phyloP scores from a whole-genome alignment of 2,113 vertebrate species.

The Notarius quadriscutis region DNA sequence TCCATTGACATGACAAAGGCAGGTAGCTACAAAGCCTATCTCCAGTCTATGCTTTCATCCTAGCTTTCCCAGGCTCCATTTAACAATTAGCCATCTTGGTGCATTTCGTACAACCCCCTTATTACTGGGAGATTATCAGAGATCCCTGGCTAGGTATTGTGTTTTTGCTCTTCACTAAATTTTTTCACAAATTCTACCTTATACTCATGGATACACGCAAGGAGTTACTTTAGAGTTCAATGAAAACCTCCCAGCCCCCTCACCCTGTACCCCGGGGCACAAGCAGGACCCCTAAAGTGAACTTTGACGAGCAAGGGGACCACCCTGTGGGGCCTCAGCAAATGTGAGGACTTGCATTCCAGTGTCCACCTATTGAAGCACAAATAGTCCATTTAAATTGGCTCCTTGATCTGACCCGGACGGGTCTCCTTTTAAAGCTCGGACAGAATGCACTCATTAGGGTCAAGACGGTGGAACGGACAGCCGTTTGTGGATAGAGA shows the following conservation, averaged over 20 bases:
- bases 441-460: slow-evolving; percentile 52
- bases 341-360: slow-evolving; percentile 53
- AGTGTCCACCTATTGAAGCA: slow-evolving; percentile 58
- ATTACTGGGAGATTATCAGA: slow-evolving; percentile 1
- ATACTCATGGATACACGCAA: slow-evolving; percentile 19
- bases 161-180: neutral
- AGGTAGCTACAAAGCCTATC: slow-evolving; percentile 31
- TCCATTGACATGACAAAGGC: slow-evolving; percentile 34
- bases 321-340: slow-evolving; percentile 53
- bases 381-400: slow-evolving; percentile 61
- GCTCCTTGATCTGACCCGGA: slow-evolving; percentile 39
- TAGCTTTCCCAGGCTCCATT: slow-evolving; percentile 34
- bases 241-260: slow-evolving; percentile 48
- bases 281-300: slow-evolving; percentile 58
- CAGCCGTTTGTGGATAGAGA: slow-evolving; percentile 24
- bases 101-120: slow-evolving; percentile 16
- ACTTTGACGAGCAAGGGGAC: slow-evolving; percentile 58
- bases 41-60: slow-evolving; percentile 11
- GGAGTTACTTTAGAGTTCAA: slow-evolving; percentile 14
- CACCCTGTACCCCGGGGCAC: slow-evolving; percentile 16
- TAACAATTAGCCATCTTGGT: slow-evolving; percentile 38
- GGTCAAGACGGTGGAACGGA: slow-evolving; percentile 53
- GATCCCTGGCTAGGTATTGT: slow-evolving; percentile 28
- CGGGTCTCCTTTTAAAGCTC: slow-evolving; percentile 39
- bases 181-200: slow-evolving; percentile 13